Conservation (phyloP, 2,888 invertebrate species). For the Coremacera marginata region DNA sequence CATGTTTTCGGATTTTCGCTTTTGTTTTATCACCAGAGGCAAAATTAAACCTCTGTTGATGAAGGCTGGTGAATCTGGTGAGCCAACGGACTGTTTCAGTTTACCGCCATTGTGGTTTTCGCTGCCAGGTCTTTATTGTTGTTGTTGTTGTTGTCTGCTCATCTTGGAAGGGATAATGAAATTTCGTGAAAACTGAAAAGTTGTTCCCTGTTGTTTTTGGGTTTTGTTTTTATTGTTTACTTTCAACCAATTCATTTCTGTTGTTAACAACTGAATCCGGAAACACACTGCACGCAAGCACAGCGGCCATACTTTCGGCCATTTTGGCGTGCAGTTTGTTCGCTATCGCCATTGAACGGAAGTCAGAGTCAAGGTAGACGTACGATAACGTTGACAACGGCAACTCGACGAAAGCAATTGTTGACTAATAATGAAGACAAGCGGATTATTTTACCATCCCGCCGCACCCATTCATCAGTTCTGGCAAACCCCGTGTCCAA, state of each 20-base stretch:
- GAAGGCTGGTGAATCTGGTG: slow-evolving; percentile 42
- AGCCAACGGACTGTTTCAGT: slow-evolving; percentile 35
- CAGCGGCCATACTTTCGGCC: slow-evolving; percentile 22
- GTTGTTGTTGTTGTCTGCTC: slow-evolving; percentile 20
- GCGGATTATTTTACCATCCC: slow-evolving; percentile 36
- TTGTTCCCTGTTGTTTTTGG: neutral
- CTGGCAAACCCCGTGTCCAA: neutral
- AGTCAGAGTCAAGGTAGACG: slow-evolving; percentile 38
- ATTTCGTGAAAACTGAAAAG: slow-evolving; percentile 28
- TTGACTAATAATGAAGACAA: slow-evolving; percentile 40
- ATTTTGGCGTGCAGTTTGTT: slow-evolving; percentile 18
- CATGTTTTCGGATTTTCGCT: slow-evolving; percentile 46
- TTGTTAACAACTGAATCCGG: slow-evolving; percentile 39
- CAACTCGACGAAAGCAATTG: slow-evolving; percentile 5
- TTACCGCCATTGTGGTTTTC: slow-evolving; percentile 49
- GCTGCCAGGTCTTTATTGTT: slow-evolving; percentile 45
- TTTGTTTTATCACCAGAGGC: slow-evolving; percentile 51
- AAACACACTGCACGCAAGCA: slow-evolving; percentile 8
- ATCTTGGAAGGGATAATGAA: slow-evolving; percentile 25
- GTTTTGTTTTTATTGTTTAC: slow-evolving; percentile 21
- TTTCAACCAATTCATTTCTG: slow-evolving; percentile 19
- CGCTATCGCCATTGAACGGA: neutral
- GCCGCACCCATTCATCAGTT: neutral
- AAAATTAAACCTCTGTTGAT: slow-evolving; percentile 30
- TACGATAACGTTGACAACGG: slow-evolving; percentile 19